These are phyloP conservation scores for Lasioglossum morio DNA, from an alignment of 2,888 invertebrate genomes.

Conservation along the genomic window DNA sequence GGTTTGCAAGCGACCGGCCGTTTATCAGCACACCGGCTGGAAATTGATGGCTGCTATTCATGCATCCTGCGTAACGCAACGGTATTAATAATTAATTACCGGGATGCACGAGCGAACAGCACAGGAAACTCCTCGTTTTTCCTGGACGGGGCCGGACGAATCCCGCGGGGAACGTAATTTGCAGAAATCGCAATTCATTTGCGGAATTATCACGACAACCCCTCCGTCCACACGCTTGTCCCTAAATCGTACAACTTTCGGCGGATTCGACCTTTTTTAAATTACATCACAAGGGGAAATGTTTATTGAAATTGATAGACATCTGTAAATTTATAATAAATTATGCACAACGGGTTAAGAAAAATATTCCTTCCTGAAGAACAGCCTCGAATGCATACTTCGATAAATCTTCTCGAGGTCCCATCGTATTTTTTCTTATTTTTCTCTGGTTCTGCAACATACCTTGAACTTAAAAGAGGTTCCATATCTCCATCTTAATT, in stretches of 20 bases:
- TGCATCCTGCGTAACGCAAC: slow-evolving; percentile 6
- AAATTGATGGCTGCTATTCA: slow-evolving; percentile 13
- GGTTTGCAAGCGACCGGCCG: neutral
- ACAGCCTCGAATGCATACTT: neutral
- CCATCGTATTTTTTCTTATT: neutral
- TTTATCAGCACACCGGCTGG: slow-evolving; percentile 8
- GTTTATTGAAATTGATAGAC: too few species aligned
- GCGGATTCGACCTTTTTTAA: neutral
- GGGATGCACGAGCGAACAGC: neutral
- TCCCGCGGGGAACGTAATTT: slow-evolving; percentile 1
- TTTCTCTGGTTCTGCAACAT: neutral
- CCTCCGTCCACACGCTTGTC: slow-evolving; percentile 8
- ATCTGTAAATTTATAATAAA: neutral
- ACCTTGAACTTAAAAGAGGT: neutral
- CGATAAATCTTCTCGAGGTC: neutral
- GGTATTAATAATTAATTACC: slow-evolving; percentile 24
- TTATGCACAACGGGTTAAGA: neutral
- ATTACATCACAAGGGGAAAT: neutral
- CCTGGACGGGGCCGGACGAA: neutral
- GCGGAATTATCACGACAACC: slow-evolving; percentile 12
- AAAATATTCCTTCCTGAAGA: too few species aligned
- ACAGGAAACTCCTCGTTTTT: neutral
- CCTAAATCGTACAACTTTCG: neutral
- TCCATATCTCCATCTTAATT: neutral
- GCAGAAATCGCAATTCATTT: slow-evolving; percentile 25